Evolutionary conservation across 2,888 invertebrate species (phyloP).

Genomic region (Arge pagana): DNA sequence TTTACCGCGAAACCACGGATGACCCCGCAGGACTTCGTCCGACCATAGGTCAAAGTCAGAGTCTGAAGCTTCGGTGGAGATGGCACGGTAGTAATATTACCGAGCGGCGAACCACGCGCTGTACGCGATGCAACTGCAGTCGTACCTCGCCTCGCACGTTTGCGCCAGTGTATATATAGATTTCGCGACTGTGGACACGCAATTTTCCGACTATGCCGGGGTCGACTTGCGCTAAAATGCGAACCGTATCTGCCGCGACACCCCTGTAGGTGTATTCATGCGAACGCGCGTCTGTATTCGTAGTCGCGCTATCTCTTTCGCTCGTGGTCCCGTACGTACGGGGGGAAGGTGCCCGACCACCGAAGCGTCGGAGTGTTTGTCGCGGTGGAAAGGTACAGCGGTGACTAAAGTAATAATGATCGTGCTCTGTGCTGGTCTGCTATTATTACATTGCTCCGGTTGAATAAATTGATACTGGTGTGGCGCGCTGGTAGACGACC

Average conservation of each 20-base stretch:
- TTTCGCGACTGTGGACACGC: too few species aligned
- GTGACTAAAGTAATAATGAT: slow-evolving; percentile 42
- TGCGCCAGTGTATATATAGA: too few species aligned
- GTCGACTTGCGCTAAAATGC: too few species aligned
- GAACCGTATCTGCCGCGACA: background rate
- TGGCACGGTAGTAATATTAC: slow-evolving; percentile 32
- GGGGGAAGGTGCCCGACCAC: background rate
- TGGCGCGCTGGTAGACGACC: background rate
- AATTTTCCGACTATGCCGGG: too few species aligned
- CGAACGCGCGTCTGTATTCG: too few species aligned
- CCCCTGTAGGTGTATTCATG: too few species aligned
- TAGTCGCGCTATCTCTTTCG: too few species aligned
- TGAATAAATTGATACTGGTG: slow-evolving; percentile 44
- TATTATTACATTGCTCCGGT: slow-evolving; percentile 48
- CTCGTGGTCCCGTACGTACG: too few species aligned
- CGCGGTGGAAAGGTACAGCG: slow-evolving; percentile 9
- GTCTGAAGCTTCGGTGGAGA: slow-evolving; percentile 17
- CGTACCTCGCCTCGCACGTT: background rate
- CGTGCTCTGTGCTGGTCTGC: slow-evolving; percentile 38
- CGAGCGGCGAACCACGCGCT: slow-evolving; percentile 33
- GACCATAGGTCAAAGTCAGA: slow-evolving; percentile 20
- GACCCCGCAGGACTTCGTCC: slow-evolving; percentile 31
- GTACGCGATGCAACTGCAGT: slow-evolving; percentile 13
- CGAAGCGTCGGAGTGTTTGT: background rate
- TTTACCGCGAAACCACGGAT: slow-evolving; percentile 33